phyloP scores from a whole-genome alignment of 2,113 vertebrate genomes.

The Oreochromis aureus region DNA sequence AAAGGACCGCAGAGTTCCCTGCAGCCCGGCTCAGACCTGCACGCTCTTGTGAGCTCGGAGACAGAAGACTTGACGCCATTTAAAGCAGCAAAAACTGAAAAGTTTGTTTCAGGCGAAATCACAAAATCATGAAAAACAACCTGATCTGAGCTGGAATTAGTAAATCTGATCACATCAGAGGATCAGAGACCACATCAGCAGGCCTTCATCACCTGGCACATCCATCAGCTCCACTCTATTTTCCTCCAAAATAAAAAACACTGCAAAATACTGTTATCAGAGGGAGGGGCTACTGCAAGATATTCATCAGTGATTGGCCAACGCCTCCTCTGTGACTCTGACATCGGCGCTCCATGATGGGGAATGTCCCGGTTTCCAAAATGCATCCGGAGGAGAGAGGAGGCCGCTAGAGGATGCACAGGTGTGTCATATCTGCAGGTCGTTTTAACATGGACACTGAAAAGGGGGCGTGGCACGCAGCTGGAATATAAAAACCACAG shows the following conservation, averaged over 20 bases:
- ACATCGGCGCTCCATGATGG: neutral
- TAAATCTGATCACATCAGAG: neutral
- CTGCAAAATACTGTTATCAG: neutral
- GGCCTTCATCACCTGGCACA: neutral
- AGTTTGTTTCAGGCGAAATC: neutral
- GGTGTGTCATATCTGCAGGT: neutral
- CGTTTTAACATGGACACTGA: neutral
- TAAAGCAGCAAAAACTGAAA: neutral
- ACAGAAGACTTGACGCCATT: neutral
- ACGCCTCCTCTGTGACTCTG: neutral
- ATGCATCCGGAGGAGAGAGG: neutral
- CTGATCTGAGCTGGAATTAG: neutral
- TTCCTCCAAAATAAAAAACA: neutral
- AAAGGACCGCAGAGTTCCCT: neutral
- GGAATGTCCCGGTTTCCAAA: no score
- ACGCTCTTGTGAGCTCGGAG: neutral
- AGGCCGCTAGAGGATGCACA: neutral
- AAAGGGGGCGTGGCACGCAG: neutral
- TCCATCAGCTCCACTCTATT: neutral
- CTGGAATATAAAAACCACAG: neutral
- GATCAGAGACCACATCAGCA: neutral
- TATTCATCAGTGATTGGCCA: neutral
- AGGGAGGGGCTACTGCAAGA: neutral
- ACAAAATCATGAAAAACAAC: neutral
- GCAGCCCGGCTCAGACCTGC: neutral